These are phyloP conservation scores for Nilaparvata lugens DNA, from an alignment of 1,140 invertebrate species.

Conservation along the genomic window DNA sequence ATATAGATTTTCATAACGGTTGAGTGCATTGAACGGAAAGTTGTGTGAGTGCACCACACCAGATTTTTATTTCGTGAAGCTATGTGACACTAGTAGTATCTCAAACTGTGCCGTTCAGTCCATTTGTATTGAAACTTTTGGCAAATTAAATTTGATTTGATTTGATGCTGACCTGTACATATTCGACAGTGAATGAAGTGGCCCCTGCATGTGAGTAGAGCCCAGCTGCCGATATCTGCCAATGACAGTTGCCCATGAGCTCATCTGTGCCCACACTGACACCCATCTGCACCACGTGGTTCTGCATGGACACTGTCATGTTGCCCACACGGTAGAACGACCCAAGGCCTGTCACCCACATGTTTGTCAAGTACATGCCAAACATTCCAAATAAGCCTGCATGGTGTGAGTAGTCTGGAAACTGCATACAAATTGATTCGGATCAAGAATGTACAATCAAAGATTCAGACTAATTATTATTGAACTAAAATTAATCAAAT, in stretches of 20 bases:
- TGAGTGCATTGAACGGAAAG: too few relatives aligned
- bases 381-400: constrained; percentile 57
- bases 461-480: too few relatives aligned
- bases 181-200: constrained; percentile 63
- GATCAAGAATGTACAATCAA: too few relatives aligned
- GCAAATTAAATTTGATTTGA: too few relatives aligned
- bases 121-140: too few relatives aligned
- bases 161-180: constrained; percentile 40
- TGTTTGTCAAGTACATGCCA: constrained; percentile 49
- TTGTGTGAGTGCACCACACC: too few relatives aligned
- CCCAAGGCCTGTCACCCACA: constrained; percentile 63
- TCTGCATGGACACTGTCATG: constrained; percentile 58
- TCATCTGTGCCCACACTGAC: constrained; percentile 69
- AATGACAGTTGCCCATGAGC: constrained; percentile 61
- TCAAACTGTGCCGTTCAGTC: too few relatives aligned
- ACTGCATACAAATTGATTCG: neutral
- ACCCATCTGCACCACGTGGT: constrained; percentile 51
- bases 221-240: constrained; percentile 61
- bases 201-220: constrained; percentile 58
- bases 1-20: too few relatives aligned
- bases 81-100: too few relatives aligned
- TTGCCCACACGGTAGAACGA: constrained; percentile 74
- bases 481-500: too few relatives aligned
- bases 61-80: too few relatives aligned
- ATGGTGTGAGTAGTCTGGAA: constrained; percentile 55